Percentiles rank a stretch among this genome's conserved stretches.
These are phyloP conservation scores for Umimayanthus chanpuru DNA, from an alignment of 92 coral and sea anemone genomes.

Conservation along the genomic window DNA sequence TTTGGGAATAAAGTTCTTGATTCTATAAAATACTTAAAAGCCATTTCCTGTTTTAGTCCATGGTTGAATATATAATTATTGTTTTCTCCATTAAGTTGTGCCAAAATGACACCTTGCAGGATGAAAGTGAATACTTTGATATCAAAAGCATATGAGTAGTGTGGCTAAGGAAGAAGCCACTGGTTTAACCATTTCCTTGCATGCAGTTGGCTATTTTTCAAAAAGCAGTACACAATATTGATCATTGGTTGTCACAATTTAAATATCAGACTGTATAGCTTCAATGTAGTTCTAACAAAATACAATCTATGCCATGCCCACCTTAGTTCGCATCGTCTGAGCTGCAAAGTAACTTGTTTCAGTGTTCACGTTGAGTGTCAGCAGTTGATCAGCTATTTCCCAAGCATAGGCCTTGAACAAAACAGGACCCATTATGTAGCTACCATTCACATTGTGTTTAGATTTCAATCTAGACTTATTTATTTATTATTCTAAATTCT, in stretches of 20 bases:
- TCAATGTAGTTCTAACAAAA: neutral
- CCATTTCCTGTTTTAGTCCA: neutral
- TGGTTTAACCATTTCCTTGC: too few species aligned
- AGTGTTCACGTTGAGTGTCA: slow-evolving; percentile 71
- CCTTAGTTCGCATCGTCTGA: slow-evolving; percentile 99
- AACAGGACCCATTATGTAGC: neutral
- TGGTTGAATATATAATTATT: neutral
- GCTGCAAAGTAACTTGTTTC: slow-evolving; percentile 97
- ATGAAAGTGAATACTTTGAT: too few species aligned
- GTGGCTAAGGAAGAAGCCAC: too few species aligned
- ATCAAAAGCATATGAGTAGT: too few species aligned
- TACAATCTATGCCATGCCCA: neutral
- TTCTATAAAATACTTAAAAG: neutral
- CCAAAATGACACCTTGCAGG: too few species aligned
- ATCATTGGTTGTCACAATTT: neutral
- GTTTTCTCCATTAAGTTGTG: too few species aligned
- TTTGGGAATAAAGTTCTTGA: too few species aligned
- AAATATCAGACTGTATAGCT: neutral
- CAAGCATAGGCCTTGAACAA: slow-evolving; percentile 81
- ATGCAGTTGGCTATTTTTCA: too few species aligned
- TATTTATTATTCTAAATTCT: too few species aligned
- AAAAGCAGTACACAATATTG: too few species aligned
- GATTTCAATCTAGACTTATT: too few species aligned
- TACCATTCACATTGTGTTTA: too few species aligned
- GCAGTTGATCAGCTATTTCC: slow-evolving; percentile 95